Evolutionary conservation across 2,888 invertebrate genomes (phyloP).

Genomic region (Tenthredo scrophulariae): DNA sequence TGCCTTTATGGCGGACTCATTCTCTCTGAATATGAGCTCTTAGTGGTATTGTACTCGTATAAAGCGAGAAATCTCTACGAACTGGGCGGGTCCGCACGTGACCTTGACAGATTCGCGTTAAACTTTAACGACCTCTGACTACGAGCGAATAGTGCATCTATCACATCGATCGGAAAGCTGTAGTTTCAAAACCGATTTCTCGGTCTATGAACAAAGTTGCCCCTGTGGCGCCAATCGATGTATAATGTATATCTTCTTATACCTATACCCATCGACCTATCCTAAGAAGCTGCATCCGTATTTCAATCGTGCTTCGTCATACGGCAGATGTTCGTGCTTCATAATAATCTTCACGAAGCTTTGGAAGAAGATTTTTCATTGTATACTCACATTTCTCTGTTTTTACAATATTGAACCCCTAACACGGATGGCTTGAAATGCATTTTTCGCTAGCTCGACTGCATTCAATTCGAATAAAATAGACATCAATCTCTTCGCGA

Average conservation of each 20-base stretch:
- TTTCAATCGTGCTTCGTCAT: constrained; percentile 7
- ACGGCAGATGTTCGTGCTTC: not conserved
- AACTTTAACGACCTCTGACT: constrained; percentile 27
- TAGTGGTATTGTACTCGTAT: constrained; percentile 33
- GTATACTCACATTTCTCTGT: not conserved
- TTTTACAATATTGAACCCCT: not conserved
- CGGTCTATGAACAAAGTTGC: constrained; percentile 36
- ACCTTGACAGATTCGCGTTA: constrained; percentile 35
- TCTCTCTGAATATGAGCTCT: constrained; percentile 37
- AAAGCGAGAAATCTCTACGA: constrained; percentile 14
- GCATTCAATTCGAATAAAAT: not conserved
- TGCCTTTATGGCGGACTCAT: constrained; percentile 37
- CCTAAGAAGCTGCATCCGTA: not conserved
- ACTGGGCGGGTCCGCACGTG: constrained; percentile 36
- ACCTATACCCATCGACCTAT: not conserved
- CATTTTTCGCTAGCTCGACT: not conserved
- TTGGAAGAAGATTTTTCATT: not conserved
- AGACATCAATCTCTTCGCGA: not conserved
- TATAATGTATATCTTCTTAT: not conserved
- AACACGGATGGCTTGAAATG: not conserved
- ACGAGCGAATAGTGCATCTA: not conserved
- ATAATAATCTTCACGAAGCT: not conserved
- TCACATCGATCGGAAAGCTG: constrained; percentile 24
- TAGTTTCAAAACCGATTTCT: constrained; percentile 37
- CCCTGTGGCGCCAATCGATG: constrained; percentile 19